Evolutionary conservation across 2,888 invertebrate genomes (phyloP).

Genomic region (Mythimna impura): DNA sequence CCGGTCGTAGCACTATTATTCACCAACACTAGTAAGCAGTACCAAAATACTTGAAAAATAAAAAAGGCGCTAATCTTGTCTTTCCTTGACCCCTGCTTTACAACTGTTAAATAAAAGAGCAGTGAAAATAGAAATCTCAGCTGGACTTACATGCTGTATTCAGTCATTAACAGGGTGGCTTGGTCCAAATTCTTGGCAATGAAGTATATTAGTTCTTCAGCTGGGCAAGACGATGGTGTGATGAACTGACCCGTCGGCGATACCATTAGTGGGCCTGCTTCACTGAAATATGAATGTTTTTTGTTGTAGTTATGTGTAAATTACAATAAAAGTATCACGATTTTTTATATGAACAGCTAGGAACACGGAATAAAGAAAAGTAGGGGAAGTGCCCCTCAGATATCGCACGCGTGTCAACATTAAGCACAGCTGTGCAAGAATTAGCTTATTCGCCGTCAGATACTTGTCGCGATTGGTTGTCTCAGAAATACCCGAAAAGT

Average conservation of each 20-base stretch:
- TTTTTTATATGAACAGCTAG: too few relatives aligned
- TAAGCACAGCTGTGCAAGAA: too few relatives aligned
- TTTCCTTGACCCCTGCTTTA: neutral
- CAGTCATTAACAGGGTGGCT: constrained; percentile 93
- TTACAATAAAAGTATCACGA: too few relatives aligned
- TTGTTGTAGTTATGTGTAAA: too few relatives aligned
- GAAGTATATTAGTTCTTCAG: constrained; percentile 95
- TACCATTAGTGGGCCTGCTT: constrained; percentile 97
- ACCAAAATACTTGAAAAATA: neutral
- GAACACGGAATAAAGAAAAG: too few relatives aligned
- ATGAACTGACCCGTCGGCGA: constrained; percentile 98
- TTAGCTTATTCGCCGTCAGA: too few relatives aligned
- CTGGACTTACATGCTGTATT: constrained; percentile 93
- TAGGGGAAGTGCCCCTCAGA: too few relatives aligned
- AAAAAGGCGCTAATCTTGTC: neutral
- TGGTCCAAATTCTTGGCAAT: constrained; percentile 94
- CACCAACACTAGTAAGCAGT: neutral
- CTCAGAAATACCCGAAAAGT: too few relatives aligned
- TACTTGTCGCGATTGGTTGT: too few relatives aligned
- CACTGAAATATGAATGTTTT: constrained; percentile 88
- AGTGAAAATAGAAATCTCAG: neutral
- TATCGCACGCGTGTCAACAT: too few relatives aligned
- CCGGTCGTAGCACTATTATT: too few relatives aligned
- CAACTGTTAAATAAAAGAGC: neutral
- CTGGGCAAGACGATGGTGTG: constrained; percentile 97